Conservation (phyloP, 2,888 invertebrate genomes). For the Caenorhabditis becei region DNA sequence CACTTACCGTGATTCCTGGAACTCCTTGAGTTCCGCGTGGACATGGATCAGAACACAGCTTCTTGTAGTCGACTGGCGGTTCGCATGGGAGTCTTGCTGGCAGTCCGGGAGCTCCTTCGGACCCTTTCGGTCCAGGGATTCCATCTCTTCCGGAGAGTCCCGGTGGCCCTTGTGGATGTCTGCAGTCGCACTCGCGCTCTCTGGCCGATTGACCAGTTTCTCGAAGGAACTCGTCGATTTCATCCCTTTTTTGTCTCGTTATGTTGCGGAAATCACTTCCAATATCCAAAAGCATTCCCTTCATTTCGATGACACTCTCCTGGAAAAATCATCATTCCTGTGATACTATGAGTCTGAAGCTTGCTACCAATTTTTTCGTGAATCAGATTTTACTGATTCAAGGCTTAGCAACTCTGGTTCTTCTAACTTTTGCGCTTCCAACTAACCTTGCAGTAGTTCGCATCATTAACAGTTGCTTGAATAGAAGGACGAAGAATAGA, state of each 20-base stretch:
- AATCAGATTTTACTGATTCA: too few species aligned
- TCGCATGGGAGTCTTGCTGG: constrained; percentile 80
- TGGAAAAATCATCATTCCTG: too few species aligned
- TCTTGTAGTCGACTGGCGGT: constrained; percentile 74
- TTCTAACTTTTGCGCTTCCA: neutral
- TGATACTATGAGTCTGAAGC: too few species aligned
- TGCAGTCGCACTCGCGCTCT: constrained; percentile 64
- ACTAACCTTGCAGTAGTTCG: constrained; percentile 55
- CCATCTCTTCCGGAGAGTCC: constrained; percentile 78
- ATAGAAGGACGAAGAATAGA: constrained; percentile 49
- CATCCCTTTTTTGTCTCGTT: constrained; percentile 52
- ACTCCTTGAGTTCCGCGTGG: constrained; percentile 77
- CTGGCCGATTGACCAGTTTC: constrained; percentile 52
- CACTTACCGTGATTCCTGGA: constrained; percentile 66
- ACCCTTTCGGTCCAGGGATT: constrained; percentile 69
- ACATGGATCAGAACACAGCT: constrained; percentile 77
- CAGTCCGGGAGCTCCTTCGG: constrained; percentile 71
- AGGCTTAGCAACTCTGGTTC: too few species aligned
- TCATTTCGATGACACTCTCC: constrained; percentile 55
- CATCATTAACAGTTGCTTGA: constrained; percentile 37
- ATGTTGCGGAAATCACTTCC: constrained; percentile 40
- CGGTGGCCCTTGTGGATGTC: constrained; percentile 73
- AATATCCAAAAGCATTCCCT: constrained; percentile 39
- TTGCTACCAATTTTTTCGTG: too few species aligned
- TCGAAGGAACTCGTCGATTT: constrained; percentile 59